phyloP scores from a whole-genome alignment of 2,888 invertebrate species.

The Sinodicranocentrus sp. region DNA sequence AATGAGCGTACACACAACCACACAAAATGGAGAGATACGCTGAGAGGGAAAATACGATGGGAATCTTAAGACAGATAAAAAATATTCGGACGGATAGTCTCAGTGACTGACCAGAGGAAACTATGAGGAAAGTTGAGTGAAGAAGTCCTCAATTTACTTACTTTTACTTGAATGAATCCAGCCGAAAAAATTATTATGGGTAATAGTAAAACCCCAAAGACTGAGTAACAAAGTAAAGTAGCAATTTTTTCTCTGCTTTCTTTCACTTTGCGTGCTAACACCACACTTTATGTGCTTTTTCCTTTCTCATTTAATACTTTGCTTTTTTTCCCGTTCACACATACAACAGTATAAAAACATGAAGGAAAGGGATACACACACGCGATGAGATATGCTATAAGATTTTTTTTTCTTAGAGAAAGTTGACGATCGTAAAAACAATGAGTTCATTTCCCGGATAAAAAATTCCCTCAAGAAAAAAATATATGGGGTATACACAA shows the following conservation, averaged over 20 bases:
- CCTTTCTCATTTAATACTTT: slow-evolving; percentile 31
- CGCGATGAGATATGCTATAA: not conserved
- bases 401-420: slow-evolving; percentile 17
- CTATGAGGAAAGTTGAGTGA: not conserved
- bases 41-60: not conserved
- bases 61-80: too few species aligned
- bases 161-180: slow-evolving; percentile 31
- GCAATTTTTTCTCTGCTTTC: slow-evolving; percentile 23
- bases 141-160: slow-evolving; percentile 22
- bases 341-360: slow-evolving; percentile 19
- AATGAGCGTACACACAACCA: not conserved
- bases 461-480: slow-evolving; percentile 24
- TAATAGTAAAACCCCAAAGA: not conserved
- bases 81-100: too few species aligned
- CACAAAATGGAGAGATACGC: not conserved
- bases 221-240: slow-evolving; percentile 26
- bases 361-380: not conserved
- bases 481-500: too few species aligned
- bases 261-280: slow-evolving; percentile 56
- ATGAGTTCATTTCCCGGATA: slow-evolving; percentile 60
- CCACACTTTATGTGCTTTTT: slow-evolving; percentile 43
- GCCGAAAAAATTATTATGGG: slow-evolving; percentile 20
- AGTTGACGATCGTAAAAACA: slow-evolving; percentile 64
- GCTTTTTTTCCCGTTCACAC: slow-evolving; percentile 43
- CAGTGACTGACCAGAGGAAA: not conserved